These are phyloP conservation scores for Phalacrocorax aristotelis DNA, from an alignment of 2,113 vertebrate species.

Conservation along the genomic window DNA sequence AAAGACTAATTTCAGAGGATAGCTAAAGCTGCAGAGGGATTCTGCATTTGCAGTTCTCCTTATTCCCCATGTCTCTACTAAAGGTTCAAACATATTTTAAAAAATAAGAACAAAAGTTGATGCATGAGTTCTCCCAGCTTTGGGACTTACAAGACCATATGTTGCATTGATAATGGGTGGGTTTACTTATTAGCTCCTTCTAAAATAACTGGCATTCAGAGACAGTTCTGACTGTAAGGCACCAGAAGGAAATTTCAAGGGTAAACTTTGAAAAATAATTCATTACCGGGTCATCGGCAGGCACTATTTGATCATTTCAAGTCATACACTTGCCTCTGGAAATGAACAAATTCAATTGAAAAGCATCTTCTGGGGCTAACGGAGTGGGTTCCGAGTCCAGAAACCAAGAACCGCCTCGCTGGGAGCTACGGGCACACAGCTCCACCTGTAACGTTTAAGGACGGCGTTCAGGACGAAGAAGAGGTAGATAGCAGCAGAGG, in stretches of 20 bases:
- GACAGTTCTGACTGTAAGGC: neutral
- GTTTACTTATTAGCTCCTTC: neutral
- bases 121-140: neutral
- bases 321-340: fast-evolving
- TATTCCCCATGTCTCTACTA: neutral
- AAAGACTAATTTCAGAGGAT: neutral
- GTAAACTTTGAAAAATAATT: neutral
- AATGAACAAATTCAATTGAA: neutral
- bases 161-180: neutral
- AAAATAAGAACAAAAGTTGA: neutral
- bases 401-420: neutral
- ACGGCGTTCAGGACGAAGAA: fast-evolving
- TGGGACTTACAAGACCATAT: neutral
- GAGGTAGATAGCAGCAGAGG: fast-evolving
- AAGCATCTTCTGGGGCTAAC: neutral
- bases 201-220: neutral
- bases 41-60: neutral
- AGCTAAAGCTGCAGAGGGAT: neutral
- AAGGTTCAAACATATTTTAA: neutral
- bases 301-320: neutral
- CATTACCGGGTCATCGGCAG: neutral
- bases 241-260: neutral
- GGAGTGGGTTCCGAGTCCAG: neutral
- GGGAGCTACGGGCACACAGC: neutral
- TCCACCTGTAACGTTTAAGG: fast-evolving